Base-by-base conservation (phyloP, 2,113 vertebrate genomes). In the Corythoichthys haematopterus region DNA sequence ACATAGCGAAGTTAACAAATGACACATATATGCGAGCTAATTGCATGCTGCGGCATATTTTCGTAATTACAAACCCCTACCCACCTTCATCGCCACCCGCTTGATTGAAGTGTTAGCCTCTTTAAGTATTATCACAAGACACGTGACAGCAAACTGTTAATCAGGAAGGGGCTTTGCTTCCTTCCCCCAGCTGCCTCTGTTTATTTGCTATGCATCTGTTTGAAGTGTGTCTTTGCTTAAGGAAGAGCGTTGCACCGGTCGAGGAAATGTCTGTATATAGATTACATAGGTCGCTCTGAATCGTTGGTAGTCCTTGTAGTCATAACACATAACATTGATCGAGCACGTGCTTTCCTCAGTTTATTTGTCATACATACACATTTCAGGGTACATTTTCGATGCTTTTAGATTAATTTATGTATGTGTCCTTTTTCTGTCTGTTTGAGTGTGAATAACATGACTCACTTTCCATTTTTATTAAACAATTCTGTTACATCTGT, bases 381-480 rank as follows among this genome's bases (percentile, higher is more conserved):
- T 62, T 47, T 71, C 56, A 52, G 46, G 28, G 61, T 71, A 64
- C 59, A 51, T 78, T 65, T 81, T 28, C 20, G 20, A 28, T 28
- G 72, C 75, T 75, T 74, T 80, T 73, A 75, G 70, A 75, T 58
- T 65, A 53, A 74, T 83, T 68, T 38, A 51, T 58, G 28, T 13
- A 56, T 56, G 69, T 37, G 70, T 15, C 3, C 37, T 33, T 69
- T 40, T 76, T 71, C 66, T 77, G 80, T 68, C 52, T 45, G 69
- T 38, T 57, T 63, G 28, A 61, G 58, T 57, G 58, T 78, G 78
- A 82, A 82, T 79, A 87, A 80, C 79, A 83, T 46, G 65, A 84
- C 87, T 88, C 84, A 72, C 91, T 92, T 91, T 93, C 89, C 89
- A 91, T 92, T 91, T 91, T 91, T 91, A 91, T 92, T 13, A 83